Base-by-base conservation (phyloP, 30 jellyfish, hydroid and myxozoan species). In the Morbakka virulenta region DNA sequence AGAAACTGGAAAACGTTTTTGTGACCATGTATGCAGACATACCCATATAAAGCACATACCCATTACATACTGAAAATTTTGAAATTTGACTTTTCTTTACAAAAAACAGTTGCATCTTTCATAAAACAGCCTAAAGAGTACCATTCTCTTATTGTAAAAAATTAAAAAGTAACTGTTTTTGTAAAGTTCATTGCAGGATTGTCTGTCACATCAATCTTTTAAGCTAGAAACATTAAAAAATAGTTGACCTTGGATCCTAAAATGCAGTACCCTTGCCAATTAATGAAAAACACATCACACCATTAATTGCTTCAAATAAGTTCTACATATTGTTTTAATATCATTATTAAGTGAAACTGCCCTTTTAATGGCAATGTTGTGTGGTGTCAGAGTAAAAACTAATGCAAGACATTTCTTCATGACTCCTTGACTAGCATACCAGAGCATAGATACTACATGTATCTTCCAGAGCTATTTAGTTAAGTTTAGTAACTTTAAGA, bases 241-340 rank as follows among this genome's bases (percentile, higher is more conserved):
- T 76, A 27, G 75, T 82, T 57, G 89, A 82, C 14, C 75, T 34
- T 28, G 82, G 89, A 51, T 80, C 85, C 21, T 26, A 80, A 69
- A 28, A 22, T 27, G 85, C 92, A 32, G 92, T 80, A 6, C 79
- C 85, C 53, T 50, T 80, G 2, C 92, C 79, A 68, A 52, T 69
- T 50, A 80, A 28, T 9, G 88, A 77, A 1, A 64, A 29, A 28
- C 48, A 62, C 80, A 80, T 80, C 53, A 82, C 61, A 27, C 51
- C 64, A 74, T 80, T 80, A 36, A 80, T 68, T 26, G 57, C 24
- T 53, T 68, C 32, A 80, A 67, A 50, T 64, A 24, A 4, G 83
- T 35, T 53, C 79, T 49, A 35, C 70, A 47, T 69, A 69, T 13
- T 3, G 70, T 80, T 51, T 69, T 80, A 13, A 67, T 35, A 28